Conservation (phyloP, 1,140 invertebrate species). For the Pteromalus puparum region DNA sequence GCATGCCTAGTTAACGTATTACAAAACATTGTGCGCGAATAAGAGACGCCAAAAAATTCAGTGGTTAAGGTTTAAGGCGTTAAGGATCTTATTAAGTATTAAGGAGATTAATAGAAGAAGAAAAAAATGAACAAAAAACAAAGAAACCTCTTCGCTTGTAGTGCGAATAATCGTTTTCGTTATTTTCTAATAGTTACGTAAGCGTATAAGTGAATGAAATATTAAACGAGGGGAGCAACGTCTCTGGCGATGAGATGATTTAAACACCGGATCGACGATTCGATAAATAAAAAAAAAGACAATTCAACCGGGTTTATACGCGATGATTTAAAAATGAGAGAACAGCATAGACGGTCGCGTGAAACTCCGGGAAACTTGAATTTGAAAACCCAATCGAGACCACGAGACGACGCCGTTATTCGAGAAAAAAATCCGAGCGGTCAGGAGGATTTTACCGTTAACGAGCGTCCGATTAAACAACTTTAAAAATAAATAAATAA, state of each 20-base stretch:
- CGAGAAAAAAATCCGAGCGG: conserved; percentile 6
- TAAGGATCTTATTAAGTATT: conserved; percentile 50
- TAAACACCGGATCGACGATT: too few species aligned
- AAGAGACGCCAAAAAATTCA: conserved; percentile 46
- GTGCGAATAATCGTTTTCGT: conserved; percentile 60
- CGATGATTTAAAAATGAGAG: conserved; percentile 4
- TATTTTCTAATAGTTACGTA: conserved; percentile 47
- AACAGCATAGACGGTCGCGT: not conserved
- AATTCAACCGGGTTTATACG: not conserved
- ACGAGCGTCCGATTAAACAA: conserved; percentile 2
- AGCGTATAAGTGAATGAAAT: not conserved
- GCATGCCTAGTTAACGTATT: conserved; percentile 73
- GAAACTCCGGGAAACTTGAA: not conserved
- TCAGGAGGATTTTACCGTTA: conserved; percentile 7
- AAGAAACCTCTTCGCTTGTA: conserved; percentile 59
- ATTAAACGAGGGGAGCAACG: not conserved
- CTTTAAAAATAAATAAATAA: not conserved
- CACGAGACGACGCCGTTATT: not conserved
- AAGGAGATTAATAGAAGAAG: conserved; percentile 42
- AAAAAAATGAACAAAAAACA: conserved; percentile 53
- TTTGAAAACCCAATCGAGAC: conserved; percentile 1
- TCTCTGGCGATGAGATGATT: not conserved
- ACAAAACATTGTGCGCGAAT: conserved; percentile 56
- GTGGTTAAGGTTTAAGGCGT: conserved; percentile 45
- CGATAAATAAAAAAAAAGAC: not conserved